These are phyloP conservation scores for Amphibalanus amphitrite DNA, from an alignment of 1,140 invertebrate genomes.

Conservation along the genomic window DNA sequence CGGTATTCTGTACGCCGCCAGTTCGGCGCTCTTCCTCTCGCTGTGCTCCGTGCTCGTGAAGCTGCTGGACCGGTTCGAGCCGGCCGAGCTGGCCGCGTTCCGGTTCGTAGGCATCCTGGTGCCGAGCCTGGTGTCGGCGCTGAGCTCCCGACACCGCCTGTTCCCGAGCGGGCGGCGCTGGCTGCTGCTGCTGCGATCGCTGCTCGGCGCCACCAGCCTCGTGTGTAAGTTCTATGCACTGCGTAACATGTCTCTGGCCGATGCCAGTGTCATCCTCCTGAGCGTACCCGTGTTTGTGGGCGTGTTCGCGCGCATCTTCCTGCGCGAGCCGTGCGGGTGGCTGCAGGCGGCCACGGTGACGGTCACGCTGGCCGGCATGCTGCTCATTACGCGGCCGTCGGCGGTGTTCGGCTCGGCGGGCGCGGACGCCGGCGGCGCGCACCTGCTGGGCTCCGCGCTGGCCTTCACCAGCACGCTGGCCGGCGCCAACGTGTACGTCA, in stretches of 20 bases:
- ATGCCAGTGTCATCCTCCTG: constrained; percentile 79
- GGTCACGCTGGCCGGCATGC: constrained; percentile 62
- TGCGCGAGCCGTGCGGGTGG: constrained; percentile 71
- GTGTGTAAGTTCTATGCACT: constrained; percentile 80
- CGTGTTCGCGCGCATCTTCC: constrained; percentile 68
- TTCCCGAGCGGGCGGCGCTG: constrained; percentile 51
- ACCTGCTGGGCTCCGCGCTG: constrained; percentile 43
- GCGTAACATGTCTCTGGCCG: constrained; percentile 68
- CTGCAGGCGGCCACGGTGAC: constrained; percentile 66
- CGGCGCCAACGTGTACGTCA: constrained; percentile 70
- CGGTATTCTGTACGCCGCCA: constrained; percentile 54
- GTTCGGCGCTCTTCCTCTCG: constrained; percentile 45
- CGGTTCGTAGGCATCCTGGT: constrained; percentile 62
- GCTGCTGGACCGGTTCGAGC: constrained; percentile 44
- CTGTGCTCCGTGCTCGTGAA: constrained; percentile 76
- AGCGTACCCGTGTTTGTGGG: constrained; percentile 82
- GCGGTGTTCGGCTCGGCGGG: constrained; percentile 21
- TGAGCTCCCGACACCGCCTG: constrained; percentile 52
- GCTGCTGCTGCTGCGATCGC: constrained; percentile 44
- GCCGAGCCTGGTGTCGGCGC: constrained; percentile 64
- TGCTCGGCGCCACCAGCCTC: constrained; percentile 65
- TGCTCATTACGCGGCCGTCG: constrained; percentile 59
- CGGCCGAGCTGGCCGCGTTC: constrained; percentile 66
- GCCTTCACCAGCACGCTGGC: constrained; percentile 70
- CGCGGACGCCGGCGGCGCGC: constrained; percentile 9